Base-by-base conservation (phyloP, 2,113 vertebrate genomes). In the Mormoops blainvillei region DNA sequence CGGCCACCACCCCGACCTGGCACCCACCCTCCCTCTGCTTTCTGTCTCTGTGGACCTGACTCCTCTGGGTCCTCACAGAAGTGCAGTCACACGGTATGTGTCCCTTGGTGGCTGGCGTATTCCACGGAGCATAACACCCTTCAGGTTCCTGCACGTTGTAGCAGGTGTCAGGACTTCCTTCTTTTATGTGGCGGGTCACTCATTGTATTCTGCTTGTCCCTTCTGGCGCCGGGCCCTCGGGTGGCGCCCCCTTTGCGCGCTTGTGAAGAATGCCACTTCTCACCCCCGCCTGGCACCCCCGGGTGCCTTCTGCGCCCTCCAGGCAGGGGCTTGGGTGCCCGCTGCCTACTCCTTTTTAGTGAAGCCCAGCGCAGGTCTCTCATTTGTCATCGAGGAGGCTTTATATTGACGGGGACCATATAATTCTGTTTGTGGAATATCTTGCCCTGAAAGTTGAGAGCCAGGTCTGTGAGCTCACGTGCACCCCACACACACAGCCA, bases 131-230 rank as follows among this genome's bases (percentile, higher is more conserved):
- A 0, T 1, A 0, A 0, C 5, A 7, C 8, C 18, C 50, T 81
- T 1, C 0, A 4, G 82, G 81, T 8, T 8, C 28, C 3, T 4
- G 31, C 3, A 0, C 0, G 1, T 7, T 1, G 11, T 0, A 0
- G 71, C 28, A 4, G 2, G 10, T 28, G 22, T 31, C 50, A 4
- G 84, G 48, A 3, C 4, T 9, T 22, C 50, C 36, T 26, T 58
- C 28, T 16, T 61, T 36, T 41, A 31, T 8, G 11, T 15, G 22
- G 33, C 31, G 28, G 22, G 1, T 10, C 13, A 5, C 4, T 16
- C 45, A 1, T 45, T 24, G 3, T 1, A 1, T 15, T 31, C 12
- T 4, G 52, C 50, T 9, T 3, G 1, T 28, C 18, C 12, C 50
- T 1, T 1, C 48, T 33, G 1, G 7, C 6, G 0, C 0, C 7